These are phyloP conservation scores for Adoxophyes honmai DNA, from an alignment of 1,140 invertebrate species.

Conservation along the genomic window DNA sequence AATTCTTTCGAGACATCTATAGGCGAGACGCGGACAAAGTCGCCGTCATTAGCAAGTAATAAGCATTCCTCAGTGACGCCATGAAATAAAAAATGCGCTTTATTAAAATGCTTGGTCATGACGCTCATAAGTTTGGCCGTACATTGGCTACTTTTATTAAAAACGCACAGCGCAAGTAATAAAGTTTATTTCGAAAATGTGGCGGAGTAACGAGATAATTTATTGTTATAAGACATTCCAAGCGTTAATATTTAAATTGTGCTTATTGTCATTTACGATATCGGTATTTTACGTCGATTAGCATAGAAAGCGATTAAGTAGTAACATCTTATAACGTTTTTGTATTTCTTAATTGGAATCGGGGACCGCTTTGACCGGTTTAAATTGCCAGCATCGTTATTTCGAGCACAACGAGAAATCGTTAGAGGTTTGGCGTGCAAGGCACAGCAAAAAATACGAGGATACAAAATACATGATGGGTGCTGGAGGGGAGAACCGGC, in stretches of 20 bases:
- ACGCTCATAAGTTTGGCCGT: neutral
- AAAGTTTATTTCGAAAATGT: neutral
- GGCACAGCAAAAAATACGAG: constrained; percentile 38
- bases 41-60: constrained; percentile 58
- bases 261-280: too few relatives aligned
- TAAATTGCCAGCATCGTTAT: neutral
- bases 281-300: too few relatives aligned
- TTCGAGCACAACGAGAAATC: constrained; percentile 27
- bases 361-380: neutral
- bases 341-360: neutral
- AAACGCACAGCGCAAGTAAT: neutral
- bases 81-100: constrained; percentile 40
- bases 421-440: constrained; percentile 30
- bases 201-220: too few relatives aligned
- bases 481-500: constrained; percentile 42
- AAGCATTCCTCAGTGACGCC: constrained; percentile 50
- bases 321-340: neutral
- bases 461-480: constrained; percentile 33
- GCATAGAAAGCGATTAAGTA: neutral
- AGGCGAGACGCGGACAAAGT: constrained; percentile 47
- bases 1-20: constrained; percentile 59
- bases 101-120: constrained; percentile 41
- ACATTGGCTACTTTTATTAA: neutral
- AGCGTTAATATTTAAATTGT: too few relatives aligned
- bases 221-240: too few relatives aligned